Percentiles rank a stretch among this genome's conserved stretches.
Evolutionary conservation across 2,113 vertebrate genomes (phyloP).

Genomic region (Planiliza haematocheilus): DNA sequence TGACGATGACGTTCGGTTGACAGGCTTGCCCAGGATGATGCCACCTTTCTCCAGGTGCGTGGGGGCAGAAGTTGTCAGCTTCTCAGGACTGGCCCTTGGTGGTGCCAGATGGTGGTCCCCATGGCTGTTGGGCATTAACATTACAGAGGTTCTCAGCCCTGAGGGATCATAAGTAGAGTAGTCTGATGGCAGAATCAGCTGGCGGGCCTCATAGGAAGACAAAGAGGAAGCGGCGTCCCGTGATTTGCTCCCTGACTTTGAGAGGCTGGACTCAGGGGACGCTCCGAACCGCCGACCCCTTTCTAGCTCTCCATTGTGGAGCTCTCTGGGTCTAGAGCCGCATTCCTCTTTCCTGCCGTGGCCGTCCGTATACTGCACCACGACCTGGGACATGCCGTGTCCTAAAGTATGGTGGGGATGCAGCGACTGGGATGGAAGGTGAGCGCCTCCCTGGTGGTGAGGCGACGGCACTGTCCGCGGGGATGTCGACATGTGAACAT

Average conservation of each 20-base stretch:
- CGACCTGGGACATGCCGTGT: conserved; percentile 89
- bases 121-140: conserved; percentile 93
- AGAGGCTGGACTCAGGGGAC: conserved; percentile 68
- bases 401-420: conserved; percentile 90
- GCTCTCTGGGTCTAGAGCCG: conserved; percentile 85
- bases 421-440: conserved; percentile 84
- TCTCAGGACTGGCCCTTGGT: conserved; percentile 85
- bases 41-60: conserved; percentile 84
- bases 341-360: conserved; percentile 86
- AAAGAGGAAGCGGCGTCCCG: conserved; percentile 68
- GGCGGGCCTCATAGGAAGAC: conserved; percentile 90
- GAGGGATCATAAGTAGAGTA: conserved; percentile 87
- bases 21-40: conserved; percentile 88
- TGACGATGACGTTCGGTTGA: conserved; percentile 81
- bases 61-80: conserved; percentile 83
- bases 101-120: conserved; percentile 76
- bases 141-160: conserved; percentile 89
- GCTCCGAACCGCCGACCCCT: conserved; percentile 84
- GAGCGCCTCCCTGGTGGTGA: conserved; percentile 81
- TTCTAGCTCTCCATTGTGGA: conserved; percentile 93
- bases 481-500: conserved; percentile 82
- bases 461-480: conserved; percentile 86
- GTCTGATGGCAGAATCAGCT: conserved; percentile 88
- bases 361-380: conserved; percentile 90
- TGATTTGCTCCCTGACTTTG: conserved; percentile 75